phyloP scores from a whole-genome alignment of 1,140 invertebrate genomes.

The Tribolium madens region DNA sequence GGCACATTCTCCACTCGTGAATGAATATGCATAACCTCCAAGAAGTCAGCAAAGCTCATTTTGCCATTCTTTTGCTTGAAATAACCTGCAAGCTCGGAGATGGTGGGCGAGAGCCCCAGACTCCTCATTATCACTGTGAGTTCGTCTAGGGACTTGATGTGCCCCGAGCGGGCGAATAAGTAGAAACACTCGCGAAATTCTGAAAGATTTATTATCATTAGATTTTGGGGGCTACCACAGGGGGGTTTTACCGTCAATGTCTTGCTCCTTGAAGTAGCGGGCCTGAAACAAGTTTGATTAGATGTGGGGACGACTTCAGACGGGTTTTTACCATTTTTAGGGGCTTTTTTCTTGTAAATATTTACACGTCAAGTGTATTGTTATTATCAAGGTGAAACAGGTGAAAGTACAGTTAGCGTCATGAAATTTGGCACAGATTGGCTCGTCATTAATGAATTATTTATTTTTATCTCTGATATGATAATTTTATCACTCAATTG shows the following conservation, averaged over 20 bases:
- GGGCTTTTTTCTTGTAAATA: conserved; percentile 4
- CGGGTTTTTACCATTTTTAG: conserved; percentile 15
- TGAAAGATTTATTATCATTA: conserved; percentile 67
- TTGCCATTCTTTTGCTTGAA: conserved; percentile 82
- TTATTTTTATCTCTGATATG: background rate
- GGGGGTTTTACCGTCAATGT: conserved; percentile 79
- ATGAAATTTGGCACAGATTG: conserved; percentile 18
- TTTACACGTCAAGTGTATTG: conserved; percentile 35
- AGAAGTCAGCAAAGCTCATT: conserved; percentile 95
- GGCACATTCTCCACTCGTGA: conserved; percentile 87
- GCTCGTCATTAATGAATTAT: conserved; percentile 3
- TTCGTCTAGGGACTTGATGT: conserved; percentile 90
- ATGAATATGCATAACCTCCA: conserved; percentile 95
- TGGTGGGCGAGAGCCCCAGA: conserved; percentile 92
- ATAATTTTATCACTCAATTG: background rate
- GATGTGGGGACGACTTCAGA: background rate
- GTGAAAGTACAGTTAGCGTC: conserved; percentile 39
- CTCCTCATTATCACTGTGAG: conserved; percentile 94
- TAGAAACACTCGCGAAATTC: conserved; percentile 96
- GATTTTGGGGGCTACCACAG: background rate
- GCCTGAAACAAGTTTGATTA: conserved; percentile 71
- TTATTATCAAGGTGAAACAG: conserved; percentile 32
- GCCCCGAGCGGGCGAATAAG: conserved; percentile 88
- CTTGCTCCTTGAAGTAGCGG: conserved; percentile 85
- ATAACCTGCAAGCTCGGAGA: conserved; percentile 87